These are phyloP conservation scores for Macrosiphum euphorbiae DNA, from an alignment of 2,888 invertebrate genomes.

Conservation along the genomic window DNA sequence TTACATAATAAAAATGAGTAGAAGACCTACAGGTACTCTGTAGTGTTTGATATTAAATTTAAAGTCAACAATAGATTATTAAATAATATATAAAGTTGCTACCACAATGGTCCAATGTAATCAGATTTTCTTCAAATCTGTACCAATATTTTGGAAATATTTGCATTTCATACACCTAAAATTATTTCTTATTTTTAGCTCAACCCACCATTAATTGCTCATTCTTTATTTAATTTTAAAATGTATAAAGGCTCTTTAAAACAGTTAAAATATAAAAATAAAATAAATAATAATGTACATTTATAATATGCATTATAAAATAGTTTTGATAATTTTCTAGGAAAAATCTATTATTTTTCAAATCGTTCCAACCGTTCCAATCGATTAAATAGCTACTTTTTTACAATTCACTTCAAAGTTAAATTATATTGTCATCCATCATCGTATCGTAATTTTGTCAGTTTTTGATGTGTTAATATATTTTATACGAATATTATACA, in stretches of 20 bases:
- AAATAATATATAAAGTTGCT: not conserved
- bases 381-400: not conserved
- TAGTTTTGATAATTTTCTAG: not conserved
- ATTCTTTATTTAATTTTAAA: not conserved
- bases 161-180: not conserved
- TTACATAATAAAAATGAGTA: not conserved
- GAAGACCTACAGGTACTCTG: not conserved
- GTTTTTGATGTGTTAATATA: not conserved
- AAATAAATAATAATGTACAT: not conserved
- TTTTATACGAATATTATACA: not conserved
- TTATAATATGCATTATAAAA: not conserved
- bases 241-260: not conserved
- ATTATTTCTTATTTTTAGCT: not conserved
- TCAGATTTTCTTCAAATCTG: not conserved
- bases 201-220: no score
- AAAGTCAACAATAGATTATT: not conserved
- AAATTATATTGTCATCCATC: constrained; percentile 11
- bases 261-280: not conserved
- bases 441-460: not conserved
- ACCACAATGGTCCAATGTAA: not conserved
- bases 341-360: constrained; percentile 9
- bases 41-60: not conserved
- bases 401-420: not conserved
- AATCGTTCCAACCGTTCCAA: not conserved
- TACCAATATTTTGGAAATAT: not conserved